Conservation (phyloP, 2,888 invertebrate genomes). For the Junonia oenone region DNA sequence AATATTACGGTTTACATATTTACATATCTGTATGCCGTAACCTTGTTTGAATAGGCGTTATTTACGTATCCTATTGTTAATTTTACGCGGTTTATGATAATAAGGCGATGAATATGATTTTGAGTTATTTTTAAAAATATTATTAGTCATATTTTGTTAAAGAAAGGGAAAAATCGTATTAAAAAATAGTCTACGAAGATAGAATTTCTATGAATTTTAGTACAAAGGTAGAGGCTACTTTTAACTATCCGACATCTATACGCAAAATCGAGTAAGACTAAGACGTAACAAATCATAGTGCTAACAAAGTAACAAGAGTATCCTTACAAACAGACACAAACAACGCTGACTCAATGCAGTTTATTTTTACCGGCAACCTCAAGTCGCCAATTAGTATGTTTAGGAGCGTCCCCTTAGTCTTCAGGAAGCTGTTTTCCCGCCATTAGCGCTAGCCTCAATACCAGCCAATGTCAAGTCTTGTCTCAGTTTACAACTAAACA, state of each 20-base stretch:
- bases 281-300: too few relatives aligned
- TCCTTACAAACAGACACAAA: not conserved
- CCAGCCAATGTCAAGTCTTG: constrained; percentile 19
- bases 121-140: not conserved
- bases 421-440: constrained; percentile 39
- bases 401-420: constrained; percentile 39
- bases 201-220: too few relatives aligned
- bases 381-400: constrained; percentile 29
- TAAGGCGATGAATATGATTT: not conserved
- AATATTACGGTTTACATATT: not conserved
- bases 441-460: constrained; percentile 11
- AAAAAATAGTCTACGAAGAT: too few relatives aligned
- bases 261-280: too few relatives aligned
- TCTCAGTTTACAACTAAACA: constrained; percentile 2
- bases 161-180: too few relatives aligned
- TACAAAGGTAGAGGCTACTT: too few relatives aligned
- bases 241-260: too few relatives aligned
- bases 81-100: constrained; percentile 3
- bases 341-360: not conserved
- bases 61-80: constrained; percentile 11
- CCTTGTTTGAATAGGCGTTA: constrained; percentile 7
- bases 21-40: too few relatives aligned
- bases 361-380: constrained; percentile 7
- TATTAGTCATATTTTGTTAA: too few relatives aligned
- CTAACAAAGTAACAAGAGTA: not conserved